Base-by-base conservation (phyloP, 2,113 vertebrate genomes). In the Myrmecobius fasciatus region DNA sequence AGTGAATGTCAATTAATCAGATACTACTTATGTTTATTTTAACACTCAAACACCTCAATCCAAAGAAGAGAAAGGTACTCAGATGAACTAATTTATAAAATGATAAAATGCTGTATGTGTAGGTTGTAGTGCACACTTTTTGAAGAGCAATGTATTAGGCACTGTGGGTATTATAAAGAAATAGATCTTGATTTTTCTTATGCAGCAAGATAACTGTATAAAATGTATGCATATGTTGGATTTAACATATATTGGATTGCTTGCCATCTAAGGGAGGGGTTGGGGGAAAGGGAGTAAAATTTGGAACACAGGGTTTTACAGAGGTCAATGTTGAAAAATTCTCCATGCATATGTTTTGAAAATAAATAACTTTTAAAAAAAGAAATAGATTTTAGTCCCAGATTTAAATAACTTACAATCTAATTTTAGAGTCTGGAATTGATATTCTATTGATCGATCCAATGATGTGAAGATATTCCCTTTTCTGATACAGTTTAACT, bases 1-100 rank as follows among this genome's bases (percentile, higher is more conserved):
- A 95, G 91, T 92, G 95, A 93, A 67, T 93, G 25, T 92, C 96
- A 56, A 91, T 92, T 95, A 94, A 96, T 52, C 31, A 89, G 47
- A 52, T 54, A 52, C 52, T 48, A 48, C 31, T 67, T 89, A 53
- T 96, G 11, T 91, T 53, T n/a, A 17, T 89, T 91, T 95, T 93
- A 96, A 95, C 90, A 91, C 24, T 83, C 14, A 83, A 93, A 48
- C 10, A 24, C 52, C 49, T 92, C 75, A 95, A 96, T 24, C 89
- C 92, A 92, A 0, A 96, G 48, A 97, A 91, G 10, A 92, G 24
- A 25, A 53, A 89, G 89, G 56, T 89, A 91, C 28, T 93, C 91
- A n/a, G 5, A 93, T 22, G 22, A 94, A 94, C 89, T 94, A 53
- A 94, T 52, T 96, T 94, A 94, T 54, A 93, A 91, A 51, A 93